Evolutionary conservation across 2,888 invertebrate genomes (phyloP), one percentile per base, ranked within the genome.

Genomic region (Mechanitis mazaeus): DNA sequence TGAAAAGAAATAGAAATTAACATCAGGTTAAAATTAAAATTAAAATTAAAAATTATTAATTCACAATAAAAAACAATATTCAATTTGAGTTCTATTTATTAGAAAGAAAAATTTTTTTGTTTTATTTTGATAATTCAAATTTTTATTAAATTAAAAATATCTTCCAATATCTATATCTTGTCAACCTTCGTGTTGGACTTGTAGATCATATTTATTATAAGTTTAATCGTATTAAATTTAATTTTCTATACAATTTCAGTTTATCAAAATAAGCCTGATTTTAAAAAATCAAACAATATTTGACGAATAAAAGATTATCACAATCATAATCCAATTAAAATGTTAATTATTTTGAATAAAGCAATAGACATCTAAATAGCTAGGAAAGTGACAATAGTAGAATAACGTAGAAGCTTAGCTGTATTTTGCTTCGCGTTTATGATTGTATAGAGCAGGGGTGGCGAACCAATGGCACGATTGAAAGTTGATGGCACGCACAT

Each of bases 311-410:
- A 50, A 31, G 47, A 47, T 47, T 47, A 50, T 50, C 31, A 50
- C 28, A 31, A 50, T 50, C 9, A 31, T 50, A 31, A 20, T 47
- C n/a, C 28, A n/a, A 47, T 47, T 28, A 47, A 47, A 20, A n/a
- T 20, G 47, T 20, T 47, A 20, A 50, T 31, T 4, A 50, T 50
- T 31, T 50, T 9, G 59, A 46, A 4, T 33, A 61, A 66, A 64
- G 60, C 61, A 62, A 64, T 66, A 66, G 66, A 58, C 60, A 60
- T 64, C 47, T 78, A 75, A 74, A 66, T 79, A 79, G 75, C 78
- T 87, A 87, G 82, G 81, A 79, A 86, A 83, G 83, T 82, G 89
- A 89, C 89, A 89, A 89, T 89, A 89, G 87, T 89, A 88, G 88
- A 73, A 78, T 75, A 85, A 84, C 79, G 78, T 86, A 86, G 85